Conservation (phyloP, 2,888 invertebrate genomes). For the Biston stratarius region DNA sequence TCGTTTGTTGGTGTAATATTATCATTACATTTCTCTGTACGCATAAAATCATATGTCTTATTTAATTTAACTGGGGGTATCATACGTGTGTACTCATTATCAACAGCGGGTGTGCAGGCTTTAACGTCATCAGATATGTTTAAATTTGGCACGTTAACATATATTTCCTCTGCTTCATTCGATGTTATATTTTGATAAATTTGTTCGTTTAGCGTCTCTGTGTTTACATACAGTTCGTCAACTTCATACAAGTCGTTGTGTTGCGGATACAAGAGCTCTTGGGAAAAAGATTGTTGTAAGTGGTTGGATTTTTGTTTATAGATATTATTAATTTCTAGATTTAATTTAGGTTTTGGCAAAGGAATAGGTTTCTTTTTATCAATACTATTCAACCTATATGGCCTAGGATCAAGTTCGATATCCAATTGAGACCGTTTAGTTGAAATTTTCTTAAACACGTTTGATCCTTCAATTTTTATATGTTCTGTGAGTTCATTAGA, state of each 20-base stretch:
- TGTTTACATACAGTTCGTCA: conserved; percentile 18
- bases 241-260: background rate
- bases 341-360: conserved; percentile 49
- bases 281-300: background rate
- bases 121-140: conserved; percentile 64
- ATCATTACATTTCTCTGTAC: background rate
- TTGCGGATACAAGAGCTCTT: background rate
- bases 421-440: conserved; percentile 37
- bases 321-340: conserved; percentile 13
- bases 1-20: background rate
- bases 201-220: background rate
- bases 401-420: conserved; percentile 8
- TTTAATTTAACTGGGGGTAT: background rate
- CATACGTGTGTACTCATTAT: background rate
- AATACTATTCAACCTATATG: conserved; percentile 4
- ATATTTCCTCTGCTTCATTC: conserved; percentile 24
- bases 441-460: conserved; percentile 32
- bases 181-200: conserved; percentile 17
- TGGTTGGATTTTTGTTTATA: conserved; percentile 8
- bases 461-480: conserved; percentile 24
- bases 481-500: conserved; percentile 7
- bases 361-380: conserved; percentile 55
- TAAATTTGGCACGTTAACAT: conserved; percentile 33
- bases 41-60: background rate
- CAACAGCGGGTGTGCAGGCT: conserved; percentile 41